A percentile compares a stretch with the other conserved stretches of the same genome.
phyloP scores from a whole-genome alignment of 2,113 vertebrate genomes.

The Egretta garzetta region DNA sequence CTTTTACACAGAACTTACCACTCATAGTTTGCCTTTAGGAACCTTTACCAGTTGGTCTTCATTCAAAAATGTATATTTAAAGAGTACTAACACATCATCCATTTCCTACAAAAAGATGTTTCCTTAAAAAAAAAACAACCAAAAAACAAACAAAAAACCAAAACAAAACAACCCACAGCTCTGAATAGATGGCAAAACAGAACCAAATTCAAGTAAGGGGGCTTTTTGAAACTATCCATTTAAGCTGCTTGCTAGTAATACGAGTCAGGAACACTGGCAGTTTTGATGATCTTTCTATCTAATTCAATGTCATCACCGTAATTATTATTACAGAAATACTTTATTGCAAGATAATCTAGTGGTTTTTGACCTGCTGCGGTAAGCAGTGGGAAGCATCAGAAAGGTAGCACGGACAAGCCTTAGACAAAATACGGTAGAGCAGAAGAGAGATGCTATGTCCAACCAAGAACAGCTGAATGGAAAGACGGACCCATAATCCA shows the following conservation, averaged over 20 bases:
- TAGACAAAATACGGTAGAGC: not conserved
- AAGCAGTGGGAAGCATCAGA: not conserved
- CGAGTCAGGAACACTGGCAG: fast-evolving
- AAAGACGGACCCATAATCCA: not conserved
- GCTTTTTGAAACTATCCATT: not conserved
- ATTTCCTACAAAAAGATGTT: not conserved
- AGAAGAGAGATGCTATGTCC: not conserved
- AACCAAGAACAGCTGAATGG: not conserved
- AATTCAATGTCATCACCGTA: not conserved
- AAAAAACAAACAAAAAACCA: no score
- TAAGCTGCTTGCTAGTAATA: not conserved
- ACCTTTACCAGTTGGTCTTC: not conserved
- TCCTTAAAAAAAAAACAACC: not conserved
- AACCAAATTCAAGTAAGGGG: not conserved
- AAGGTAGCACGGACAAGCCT: not conserved
- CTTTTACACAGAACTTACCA: not conserved
- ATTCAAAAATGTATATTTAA: not conserved
- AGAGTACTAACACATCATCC: not conserved
- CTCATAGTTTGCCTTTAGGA: not conserved
- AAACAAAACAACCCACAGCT: not conserved
- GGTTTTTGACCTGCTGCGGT: not conserved
- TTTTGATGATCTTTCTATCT: not conserved
- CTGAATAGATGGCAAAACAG: not conserved
- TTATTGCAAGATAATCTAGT: not conserved
- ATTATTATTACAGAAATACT: not conserved